Conservation (phyloP, 2,797 vertebrate species). For the Enteromius treurensis region DNA sequence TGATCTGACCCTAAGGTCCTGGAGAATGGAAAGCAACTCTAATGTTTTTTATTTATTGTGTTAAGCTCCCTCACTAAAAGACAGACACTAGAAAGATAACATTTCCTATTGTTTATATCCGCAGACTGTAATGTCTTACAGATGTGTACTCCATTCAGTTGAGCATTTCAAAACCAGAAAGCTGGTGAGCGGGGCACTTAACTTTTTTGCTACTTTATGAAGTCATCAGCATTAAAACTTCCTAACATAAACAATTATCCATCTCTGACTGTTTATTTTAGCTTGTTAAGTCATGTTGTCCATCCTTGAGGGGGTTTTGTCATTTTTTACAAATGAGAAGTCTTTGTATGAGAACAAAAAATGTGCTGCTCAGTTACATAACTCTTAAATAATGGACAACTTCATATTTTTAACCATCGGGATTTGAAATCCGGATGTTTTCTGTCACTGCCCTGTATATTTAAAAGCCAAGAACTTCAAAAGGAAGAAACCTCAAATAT, state of each 20-base stretch:
- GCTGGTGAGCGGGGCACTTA: background rate
- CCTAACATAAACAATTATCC: background rate
- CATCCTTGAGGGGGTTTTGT: background rate
- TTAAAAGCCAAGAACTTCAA: background rate
- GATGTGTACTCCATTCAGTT: constrained; percentile 27
- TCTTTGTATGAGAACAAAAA: background rate
- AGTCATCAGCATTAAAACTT: background rate
- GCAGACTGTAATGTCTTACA: constrained; percentile 37
- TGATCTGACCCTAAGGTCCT: constrained; percentile 48
- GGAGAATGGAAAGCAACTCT: constrained; percentile 26
- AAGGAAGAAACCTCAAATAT: background rate
- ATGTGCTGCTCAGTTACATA: background rate
- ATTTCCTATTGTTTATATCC: constrained; percentile 38
- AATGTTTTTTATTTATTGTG: constrained; percentile 46
- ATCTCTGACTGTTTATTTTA: background rate
- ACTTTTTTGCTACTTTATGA: background rate
- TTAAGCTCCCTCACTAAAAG: constrained; percentile 27
- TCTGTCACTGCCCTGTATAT: background rate
- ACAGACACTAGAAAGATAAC: constrained; percentile 1
- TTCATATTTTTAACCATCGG: background rate
- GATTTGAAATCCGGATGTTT: background rate
- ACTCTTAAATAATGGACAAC: background rate
- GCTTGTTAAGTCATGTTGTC: background rate
- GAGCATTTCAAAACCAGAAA: background rate
- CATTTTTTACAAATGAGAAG: background rate